Base-by-base conservation (phyloP, 2,888 invertebrate species). In the Uropetala carovei region DNA sequence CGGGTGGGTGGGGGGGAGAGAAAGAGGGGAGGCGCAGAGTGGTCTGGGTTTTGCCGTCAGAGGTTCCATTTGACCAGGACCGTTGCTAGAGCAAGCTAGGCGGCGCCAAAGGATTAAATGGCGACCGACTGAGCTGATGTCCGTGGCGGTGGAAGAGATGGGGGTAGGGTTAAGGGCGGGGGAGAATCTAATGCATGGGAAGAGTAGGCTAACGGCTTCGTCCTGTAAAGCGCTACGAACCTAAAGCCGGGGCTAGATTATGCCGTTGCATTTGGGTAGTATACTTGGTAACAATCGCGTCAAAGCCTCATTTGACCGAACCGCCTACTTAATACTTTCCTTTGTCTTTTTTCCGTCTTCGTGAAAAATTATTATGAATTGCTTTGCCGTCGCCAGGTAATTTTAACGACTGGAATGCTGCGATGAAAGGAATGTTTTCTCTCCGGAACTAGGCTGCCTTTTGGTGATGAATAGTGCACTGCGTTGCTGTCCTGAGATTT, bases 21-120 rank as follows among this genome's bases (percentile, higher is more conserved):
- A 82, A 57, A 56, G 83, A 56, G 83, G 11, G 10, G 82, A 57
- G 83, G 89, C 2, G 89, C 27, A 86, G 64, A 75, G 89, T 43
- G 64, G 89, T 89, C 89, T 89, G 89, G 89, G 64, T 89, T 89
- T 89, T 64, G 89, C 89, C 64, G 89, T 89, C 89, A 43, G 89
- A 89, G 30, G 68, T 16, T 64, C 89, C 89, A 89, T 89, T 75
- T 89, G 89, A 89, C 64, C 89, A 18, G 89, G 60, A 60, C 89
- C 60, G 89, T 68, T 64, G 89, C 89, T 86, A 86, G 59, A 60
- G 86, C 86, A 64, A 86, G 86, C 86, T 68, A 89, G 89, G 89
- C 89, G 89, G 64, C 89, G 89, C 64, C 68, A 68, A 68, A 89
- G 89, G 89, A 89, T 89, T 89, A 89, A 89, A 89, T 89, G 89